Evolutionary conservation across 2,113 vertebrate species (phyloP).

Genomic region (Vanacampus margaritifer): DNA sequence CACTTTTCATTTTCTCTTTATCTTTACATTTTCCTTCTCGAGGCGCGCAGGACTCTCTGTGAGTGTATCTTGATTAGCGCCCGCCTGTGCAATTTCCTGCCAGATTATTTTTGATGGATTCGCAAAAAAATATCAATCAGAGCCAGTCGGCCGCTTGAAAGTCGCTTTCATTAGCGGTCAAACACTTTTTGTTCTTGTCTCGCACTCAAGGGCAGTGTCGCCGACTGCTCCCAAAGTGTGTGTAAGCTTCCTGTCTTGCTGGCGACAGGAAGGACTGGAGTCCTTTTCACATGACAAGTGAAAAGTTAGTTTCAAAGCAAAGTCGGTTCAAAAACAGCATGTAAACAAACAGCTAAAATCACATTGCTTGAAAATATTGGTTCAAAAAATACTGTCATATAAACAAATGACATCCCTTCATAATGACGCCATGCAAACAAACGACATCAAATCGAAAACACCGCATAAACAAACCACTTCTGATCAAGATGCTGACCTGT

Average conservation of each 20-base stretch:
- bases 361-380: neutral
- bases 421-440: neutral
- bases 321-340: neutral
- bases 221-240: neutral
- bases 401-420: neutral
- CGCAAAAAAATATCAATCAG: slow-evolving; percentile 48
- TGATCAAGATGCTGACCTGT: too few relatives aligned
- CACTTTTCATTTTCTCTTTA: neutral
- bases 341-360: neutral
- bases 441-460: neutral
- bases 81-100: slow-evolving; percentile 54
- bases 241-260: neutral
- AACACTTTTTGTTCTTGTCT: neutral
- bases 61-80: slow-evolving; percentile 44
- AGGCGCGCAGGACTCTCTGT: slow-evolving; percentile 10
- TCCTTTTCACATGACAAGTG: neutral
- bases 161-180: slow-evolving; percentile 1
- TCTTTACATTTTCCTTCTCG: slow-evolving; percentile 8
- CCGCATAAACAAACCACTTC: too few relatives aligned
- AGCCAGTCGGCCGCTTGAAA: slow-evolving; percentile 39
- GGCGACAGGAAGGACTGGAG: neutral
- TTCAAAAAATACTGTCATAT: neutral
- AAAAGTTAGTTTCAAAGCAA: neutral
- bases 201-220: slow-evolving; percentile 2
- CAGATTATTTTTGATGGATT: slow-evolving; percentile 57